Percentiles rank a stretch among this genome's conserved stretches.
Evolutionary conservation across 2,797 vertebrate genomes (phyloP).

Genomic region (Pteropus rufus): DNA sequence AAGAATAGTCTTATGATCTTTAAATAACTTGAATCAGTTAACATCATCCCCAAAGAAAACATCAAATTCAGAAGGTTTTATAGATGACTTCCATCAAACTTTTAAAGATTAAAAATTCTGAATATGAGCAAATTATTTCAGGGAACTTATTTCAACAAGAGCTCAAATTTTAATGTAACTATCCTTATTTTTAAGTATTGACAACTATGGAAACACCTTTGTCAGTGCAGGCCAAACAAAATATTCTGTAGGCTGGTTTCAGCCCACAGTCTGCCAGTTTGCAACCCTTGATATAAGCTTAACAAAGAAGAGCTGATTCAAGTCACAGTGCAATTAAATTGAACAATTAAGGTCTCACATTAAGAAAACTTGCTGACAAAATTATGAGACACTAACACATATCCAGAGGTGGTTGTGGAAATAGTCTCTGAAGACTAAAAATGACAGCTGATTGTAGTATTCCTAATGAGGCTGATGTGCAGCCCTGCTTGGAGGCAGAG

Average conservation of each 20-base stretch:
- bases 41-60: background rate
- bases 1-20: background rate
- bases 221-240: slow-evolving; percentile 56
- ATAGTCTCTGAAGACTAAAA: background rate
- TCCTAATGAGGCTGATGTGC: background rate
- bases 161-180: slow-evolving; percentile 39
- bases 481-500: background rate
- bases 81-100: background rate
- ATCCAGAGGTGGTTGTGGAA: background rate
- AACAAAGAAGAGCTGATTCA: background rate
- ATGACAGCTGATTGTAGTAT: background rate
- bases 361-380: background rate
- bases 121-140: background rate
- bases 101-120: background rate
- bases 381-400: background rate
- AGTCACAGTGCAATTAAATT: background rate
- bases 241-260: slow-evolving; percentile 1
- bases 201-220: slow-evolving; percentile 48
- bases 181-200: slow-evolving; percentile 55
- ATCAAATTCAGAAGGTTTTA: background rate
- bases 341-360: background rate
- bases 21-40: background rate
- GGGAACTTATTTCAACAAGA: slow-evolving; percentile 26
- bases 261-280: slow-evolving; percentile 5
- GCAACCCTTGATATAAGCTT: slow-evolving; percentile 10